A percentile compares a stretch with the other conserved stretches of the same genome.
Conservation (phyloP, 2,888 invertebrate species). For the Drosophila incognita region DNA sequence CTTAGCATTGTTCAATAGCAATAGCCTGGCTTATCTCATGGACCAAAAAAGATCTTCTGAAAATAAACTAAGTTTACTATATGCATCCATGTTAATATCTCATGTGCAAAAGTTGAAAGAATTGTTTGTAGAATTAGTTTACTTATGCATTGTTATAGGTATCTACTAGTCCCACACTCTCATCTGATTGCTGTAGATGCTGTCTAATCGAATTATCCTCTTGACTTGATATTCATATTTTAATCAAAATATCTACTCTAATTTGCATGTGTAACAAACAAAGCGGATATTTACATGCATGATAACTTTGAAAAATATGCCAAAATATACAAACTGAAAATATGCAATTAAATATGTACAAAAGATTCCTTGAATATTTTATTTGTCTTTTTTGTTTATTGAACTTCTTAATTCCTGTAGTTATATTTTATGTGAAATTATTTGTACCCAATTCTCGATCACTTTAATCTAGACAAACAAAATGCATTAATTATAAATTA, state of each 20-base stretch:
- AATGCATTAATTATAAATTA: background rate
- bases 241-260: conserved; percentile 12
- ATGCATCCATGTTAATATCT: background rate
- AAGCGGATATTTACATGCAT: background rate
- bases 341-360: background rate
- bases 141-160: background rate
- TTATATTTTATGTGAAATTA: background rate
- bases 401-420: background rate
- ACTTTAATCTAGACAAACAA: background rate
- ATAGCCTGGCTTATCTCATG: no score
- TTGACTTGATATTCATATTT: conserved; percentile 21
- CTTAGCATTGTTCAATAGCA: background rate
- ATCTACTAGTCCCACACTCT: background rate
- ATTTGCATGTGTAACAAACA: conserved; percentile 8
- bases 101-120: background rate
- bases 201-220: background rate
- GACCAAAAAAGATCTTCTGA: background rate
- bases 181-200: background rate
- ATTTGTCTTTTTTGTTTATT: background rate
- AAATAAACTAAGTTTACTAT: background rate
- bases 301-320: background rate
- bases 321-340: background rate
- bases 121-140: background rate
- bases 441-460: background rate
- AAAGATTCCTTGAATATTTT: background rate